A percentile compares a stretch with the other conserved stretches of the same genome.
These are phyloP conservation scores for Eledona agricola DNA, from an alignment of 2,888 invertebrate species.

Conservation along the genomic window DNA sequence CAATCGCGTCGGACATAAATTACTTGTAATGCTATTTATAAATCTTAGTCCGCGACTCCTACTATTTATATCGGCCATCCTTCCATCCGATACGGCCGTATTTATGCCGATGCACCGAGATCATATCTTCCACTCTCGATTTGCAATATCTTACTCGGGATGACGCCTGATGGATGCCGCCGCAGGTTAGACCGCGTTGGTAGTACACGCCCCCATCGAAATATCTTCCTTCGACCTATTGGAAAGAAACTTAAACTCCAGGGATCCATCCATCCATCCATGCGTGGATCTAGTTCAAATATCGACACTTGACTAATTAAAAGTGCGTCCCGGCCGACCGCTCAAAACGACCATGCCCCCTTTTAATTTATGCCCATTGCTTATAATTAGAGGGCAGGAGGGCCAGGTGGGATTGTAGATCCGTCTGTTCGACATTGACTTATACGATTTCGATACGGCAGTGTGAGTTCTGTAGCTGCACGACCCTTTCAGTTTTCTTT, in stretches of 20 bases:
- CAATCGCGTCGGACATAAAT: conserved; percentile 63
- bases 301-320: too few relatives aligned
- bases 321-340: too few relatives aligned
- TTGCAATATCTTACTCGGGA: conserved; percentile 52
- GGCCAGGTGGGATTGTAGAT: conserved; percentile 37
- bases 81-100: conserved; percentile 46
- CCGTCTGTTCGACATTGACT: conserved; percentile 38
- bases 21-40: conserved; percentile 64
- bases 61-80: conserved; percentile 51
- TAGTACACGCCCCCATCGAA: too few relatives aligned
- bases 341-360: conserved; percentile 23
- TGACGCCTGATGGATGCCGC: conserved; percentile 51
- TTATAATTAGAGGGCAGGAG: conserved; percentile 38
- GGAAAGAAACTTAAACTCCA: too few relatives aligned
- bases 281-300: neutral
- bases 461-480: conserved; percentile 33
- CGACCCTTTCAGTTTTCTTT: conserved; percentile 41
- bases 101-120: conserved; percentile 51
- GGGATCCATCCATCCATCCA: neutral
- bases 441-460: conserved; percentile 37
- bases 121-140: conserved; percentile 51
- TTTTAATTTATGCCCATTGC: conserved; percentile 29
- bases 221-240: too few relatives aligned
- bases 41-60: conserved; percentile 55
- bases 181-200: conserved; percentile 11